phyloP scores from a whole-genome alignment of 2,113 vertebrate genomes.

The Physeter macrocephalus region DNA sequence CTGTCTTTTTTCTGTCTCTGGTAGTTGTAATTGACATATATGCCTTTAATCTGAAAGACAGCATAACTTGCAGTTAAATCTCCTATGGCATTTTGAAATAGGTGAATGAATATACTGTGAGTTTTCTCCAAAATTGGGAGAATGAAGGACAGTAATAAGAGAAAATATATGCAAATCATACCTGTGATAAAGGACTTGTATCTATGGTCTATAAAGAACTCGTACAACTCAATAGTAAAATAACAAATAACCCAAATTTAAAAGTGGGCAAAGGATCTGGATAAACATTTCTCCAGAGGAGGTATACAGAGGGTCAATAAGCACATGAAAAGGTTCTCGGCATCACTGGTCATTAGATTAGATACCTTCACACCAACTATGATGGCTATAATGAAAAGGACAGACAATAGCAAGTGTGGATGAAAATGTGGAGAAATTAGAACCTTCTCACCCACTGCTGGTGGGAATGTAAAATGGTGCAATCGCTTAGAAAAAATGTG shows the following conservation, averaged over 20 bases:
- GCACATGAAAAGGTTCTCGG: not conserved
- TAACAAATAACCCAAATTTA: not conserved
- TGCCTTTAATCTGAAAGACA: constrained; percentile 19
- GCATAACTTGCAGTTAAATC: constrained; percentile 6
- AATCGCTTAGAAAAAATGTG: not conserved
- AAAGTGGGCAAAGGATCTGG: not conserved
- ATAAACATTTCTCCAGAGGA: not conserved
- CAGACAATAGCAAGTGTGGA: not conserved
- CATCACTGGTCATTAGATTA: not conserved
- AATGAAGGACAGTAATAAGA: not conserved
- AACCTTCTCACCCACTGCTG: not conserved
- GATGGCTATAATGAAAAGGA: not conserved
- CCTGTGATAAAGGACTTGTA: not conserved
- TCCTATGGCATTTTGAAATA: constrained; percentile 24
- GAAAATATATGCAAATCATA: not conserved
- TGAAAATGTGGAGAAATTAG: not conserved
- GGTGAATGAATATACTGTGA: not conserved
- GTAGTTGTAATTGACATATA: not conserved
- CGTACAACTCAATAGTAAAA: not conserved
- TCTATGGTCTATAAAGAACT: not conserved
- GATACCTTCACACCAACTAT: not conserved
- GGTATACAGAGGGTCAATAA: not conserved
- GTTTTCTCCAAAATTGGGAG: not conserved
- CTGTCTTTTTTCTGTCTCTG: not conserved
- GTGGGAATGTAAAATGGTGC: not conserved